phyloP scores from a whole-genome alignment of 2,113 vertebrate species.

The Nerophis ophidion region DNA sequence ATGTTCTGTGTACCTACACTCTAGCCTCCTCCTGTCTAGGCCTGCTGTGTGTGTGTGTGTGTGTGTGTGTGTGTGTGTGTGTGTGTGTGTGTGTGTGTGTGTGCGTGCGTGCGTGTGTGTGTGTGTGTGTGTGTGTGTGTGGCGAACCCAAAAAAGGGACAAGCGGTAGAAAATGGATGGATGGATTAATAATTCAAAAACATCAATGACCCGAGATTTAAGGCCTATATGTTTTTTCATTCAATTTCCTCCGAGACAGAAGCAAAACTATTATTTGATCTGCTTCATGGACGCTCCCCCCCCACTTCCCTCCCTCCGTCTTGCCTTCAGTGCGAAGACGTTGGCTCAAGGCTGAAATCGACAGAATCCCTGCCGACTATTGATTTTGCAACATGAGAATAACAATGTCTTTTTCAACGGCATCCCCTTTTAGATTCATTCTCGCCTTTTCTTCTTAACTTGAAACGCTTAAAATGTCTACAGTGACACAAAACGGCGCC shows the following conservation, averaged over 20 bases:
- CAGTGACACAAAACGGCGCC: no score
- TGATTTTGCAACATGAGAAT: slow-evolving; percentile 62
- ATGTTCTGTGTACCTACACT: no score
- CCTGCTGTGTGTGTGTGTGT: no score
- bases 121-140: no score
- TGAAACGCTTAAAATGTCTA: no score
- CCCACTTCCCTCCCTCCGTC: slow-evolving; percentile 31
- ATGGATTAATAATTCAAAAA: no score
- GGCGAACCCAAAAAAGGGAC: no score
- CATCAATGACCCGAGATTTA: slow-evolving; percentile 5
- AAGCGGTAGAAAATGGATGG: no score
- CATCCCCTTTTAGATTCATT: neutral
- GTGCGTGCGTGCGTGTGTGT: no score
- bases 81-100: no score
- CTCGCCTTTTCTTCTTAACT: neutral
- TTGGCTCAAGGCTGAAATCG: slow-evolving; percentile 47
- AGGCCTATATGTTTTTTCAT: slow-evolving; percentile 16
- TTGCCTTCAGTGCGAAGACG: slow-evolving; percentile 19
- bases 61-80: no score
- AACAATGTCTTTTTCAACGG: slow-evolving; percentile 36
- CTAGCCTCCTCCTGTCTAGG: no score
- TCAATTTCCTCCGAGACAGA: slow-evolving; percentile 35
- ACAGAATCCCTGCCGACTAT: slow-evolving; percentile 51
- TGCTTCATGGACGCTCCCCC: slow-evolving; percentile 31
- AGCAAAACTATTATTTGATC: slow-evolving; percentile 42